Evolutionary conservation across 1,140 invertebrate genomes (phyloP).

Genomic region (Heliothis subflexa): DNA sequence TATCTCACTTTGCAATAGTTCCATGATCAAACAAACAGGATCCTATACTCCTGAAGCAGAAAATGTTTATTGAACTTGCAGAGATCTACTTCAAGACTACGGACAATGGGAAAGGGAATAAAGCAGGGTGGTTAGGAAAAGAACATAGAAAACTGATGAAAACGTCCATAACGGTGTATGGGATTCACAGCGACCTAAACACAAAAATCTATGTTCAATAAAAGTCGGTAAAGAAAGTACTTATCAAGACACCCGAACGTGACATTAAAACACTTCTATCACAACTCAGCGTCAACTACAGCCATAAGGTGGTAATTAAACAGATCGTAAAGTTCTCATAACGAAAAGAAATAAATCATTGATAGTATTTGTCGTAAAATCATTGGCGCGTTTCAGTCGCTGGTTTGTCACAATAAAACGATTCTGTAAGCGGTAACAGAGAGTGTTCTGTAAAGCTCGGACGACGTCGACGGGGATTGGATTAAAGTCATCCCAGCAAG

Average conservation of each 20-base stretch:
- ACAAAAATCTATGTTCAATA: background rate
- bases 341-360: constrained; percentile 19
- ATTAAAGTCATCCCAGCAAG: background rate
- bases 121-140: too few relatives aligned
- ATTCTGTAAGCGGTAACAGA: background rate
- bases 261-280: background rate
- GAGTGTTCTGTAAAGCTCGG: constrained; percentile 7
- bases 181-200: too few relatives aligned
- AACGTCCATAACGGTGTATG: too few relatives aligned
- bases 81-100: too few relatives aligned
- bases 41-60: too few relatives aligned
- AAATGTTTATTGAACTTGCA: too few relatives aligned
- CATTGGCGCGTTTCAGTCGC: background rate
- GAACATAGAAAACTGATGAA: too few relatives aligned
- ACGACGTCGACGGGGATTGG: background rate
- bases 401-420: background rate
- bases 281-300: background rate
- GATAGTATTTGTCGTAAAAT: constrained; percentile 5
- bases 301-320: constrained; percentile 11
- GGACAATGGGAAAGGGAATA: too few relatives aligned
- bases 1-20: too few relatives aligned
- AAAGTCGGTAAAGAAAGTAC: background rate
- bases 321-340: constrained; percentile 9
- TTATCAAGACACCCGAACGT: background rate
- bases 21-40: too few relatives aligned